phyloP scores from a whole-genome alignment of 2,797 vertebrate species.

The Acridotheres tristis region DNA sequence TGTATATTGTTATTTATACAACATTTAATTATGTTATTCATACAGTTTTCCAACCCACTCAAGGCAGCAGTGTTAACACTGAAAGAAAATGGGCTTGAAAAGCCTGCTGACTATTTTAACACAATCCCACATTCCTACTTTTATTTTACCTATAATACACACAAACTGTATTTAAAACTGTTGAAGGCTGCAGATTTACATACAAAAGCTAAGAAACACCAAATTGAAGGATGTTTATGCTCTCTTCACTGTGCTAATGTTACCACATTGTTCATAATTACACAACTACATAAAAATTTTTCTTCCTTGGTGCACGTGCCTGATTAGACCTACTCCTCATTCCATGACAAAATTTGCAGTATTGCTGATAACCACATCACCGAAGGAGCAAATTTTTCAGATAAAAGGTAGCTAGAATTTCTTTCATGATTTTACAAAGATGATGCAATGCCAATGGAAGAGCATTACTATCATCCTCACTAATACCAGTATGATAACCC shows the following conservation, averaged over 20 bases:
- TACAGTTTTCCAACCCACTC: background rate
- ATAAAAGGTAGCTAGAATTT: background rate
- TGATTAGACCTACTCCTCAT: background rate
- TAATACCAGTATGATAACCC: background rate
- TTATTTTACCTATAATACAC: background rate
- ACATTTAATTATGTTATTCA: background rate
- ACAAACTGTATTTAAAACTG: background rate
- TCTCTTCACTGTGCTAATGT: background rate
- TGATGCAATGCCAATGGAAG: background rate
- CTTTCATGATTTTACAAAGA: background rate
- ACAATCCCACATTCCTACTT: background rate
- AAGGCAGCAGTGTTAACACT: background rate
- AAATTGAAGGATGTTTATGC: background rate
- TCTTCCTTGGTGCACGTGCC: background rate
- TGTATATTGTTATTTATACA: background rate
- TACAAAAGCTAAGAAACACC: background rate
- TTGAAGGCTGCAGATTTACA: background rate
- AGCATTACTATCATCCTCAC: background rate
- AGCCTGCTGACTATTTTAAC: slow-evolving; percentile 27
- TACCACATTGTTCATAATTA: background rate
- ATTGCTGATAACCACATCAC: background rate
- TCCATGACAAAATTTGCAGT: background rate
- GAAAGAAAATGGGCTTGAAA: slow-evolving; percentile 39
- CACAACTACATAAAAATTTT: background rate
- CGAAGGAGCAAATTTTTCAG: background rate